Conservation (phyloP, 2,113 vertebrate species). For the Falco punctatus region DNA sequence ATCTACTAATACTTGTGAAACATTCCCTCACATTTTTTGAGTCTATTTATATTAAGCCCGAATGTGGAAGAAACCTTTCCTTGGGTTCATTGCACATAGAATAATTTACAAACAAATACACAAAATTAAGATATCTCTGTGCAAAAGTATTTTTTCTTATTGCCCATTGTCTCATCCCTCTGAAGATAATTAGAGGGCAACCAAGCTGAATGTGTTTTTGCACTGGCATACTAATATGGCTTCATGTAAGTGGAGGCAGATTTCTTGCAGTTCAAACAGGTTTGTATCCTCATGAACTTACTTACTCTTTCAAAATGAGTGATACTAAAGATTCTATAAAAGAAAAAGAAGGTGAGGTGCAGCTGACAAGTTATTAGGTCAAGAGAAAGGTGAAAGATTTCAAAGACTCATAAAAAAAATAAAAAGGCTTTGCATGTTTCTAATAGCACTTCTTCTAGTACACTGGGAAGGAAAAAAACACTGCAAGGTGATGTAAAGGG, state of each 20-base stretch:
- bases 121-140: neutral
- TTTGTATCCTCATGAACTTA: slow-evolving; percentile 17
- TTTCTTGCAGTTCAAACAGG: slow-evolving; percentile 39
- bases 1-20: neutral
- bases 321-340: slow-evolving; percentile 25
- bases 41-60: neutral
- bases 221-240: neutral
- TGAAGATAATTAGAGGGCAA: neutral
- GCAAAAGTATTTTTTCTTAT: neutral
- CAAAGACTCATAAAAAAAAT: slow-evolving; percentile 50
- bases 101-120: neutral
- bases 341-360: neutral
- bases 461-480: neutral
- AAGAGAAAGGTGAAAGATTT: slow-evolving; percentile 44
- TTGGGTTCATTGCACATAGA: accelerated
- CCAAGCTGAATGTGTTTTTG: neutral
- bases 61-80: neutral
- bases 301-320: slow-evolving; percentile 61
- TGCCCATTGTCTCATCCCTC: neutral
- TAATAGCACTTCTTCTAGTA: neutral
- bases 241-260: slow-evolving; percentile 19
- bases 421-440: slow-evolving; percentile 15
- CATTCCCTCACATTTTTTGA: neutral
- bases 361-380: neutral
- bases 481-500: slow-evolving; percentile 25